Percentiles rank a stretch among this genome's conserved stretches.
Evolutionary conservation across 2,797 vertebrate genomes (phyloP).

Genomic region (Fistularia commersonii): DNA sequence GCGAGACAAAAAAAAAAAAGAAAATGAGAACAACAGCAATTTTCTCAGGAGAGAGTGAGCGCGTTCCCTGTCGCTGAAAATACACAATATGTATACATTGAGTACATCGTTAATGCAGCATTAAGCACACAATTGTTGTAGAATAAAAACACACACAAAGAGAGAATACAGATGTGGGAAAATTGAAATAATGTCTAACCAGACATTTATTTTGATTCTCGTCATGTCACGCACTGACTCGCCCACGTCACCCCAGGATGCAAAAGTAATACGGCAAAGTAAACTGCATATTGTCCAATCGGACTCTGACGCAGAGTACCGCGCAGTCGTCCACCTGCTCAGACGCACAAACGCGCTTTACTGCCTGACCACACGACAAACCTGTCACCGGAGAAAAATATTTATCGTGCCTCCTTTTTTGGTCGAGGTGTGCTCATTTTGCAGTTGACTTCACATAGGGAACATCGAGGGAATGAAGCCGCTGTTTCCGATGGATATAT

Average conservation of each 20-base stretch:
- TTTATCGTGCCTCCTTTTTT: no score
- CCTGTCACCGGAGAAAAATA: constrained; percentile 9
- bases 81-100: no score
- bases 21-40: constrained; percentile 62
- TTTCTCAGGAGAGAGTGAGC: constrained; percentile 66
- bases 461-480: no score
- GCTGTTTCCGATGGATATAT: no score
- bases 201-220: no score
- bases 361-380: constrained; percentile 24
- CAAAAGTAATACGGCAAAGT: constrained; percentile 49
- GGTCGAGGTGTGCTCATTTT: no score
- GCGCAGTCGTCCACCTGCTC: constrained; percentile 64
- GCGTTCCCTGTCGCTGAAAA: no score
- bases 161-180: no score
- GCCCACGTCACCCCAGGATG: constrained; percentile 13
- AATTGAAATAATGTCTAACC: constrained; percentile 47
- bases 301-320: constrained; percentile 61
- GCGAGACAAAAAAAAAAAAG: constrained; percentile 51
- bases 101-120: no score
- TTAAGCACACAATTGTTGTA: no score
- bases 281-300: constrained; percentile 72
- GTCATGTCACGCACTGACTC: constrained; percentile 59
- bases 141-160: no score
- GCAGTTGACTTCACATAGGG: no score
- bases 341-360: constrained; percentile 32